Evolutionary conservation across 1,140 invertebrate species (phyloP).

Genomic region (Pachypeltis micranthus): DNA sequence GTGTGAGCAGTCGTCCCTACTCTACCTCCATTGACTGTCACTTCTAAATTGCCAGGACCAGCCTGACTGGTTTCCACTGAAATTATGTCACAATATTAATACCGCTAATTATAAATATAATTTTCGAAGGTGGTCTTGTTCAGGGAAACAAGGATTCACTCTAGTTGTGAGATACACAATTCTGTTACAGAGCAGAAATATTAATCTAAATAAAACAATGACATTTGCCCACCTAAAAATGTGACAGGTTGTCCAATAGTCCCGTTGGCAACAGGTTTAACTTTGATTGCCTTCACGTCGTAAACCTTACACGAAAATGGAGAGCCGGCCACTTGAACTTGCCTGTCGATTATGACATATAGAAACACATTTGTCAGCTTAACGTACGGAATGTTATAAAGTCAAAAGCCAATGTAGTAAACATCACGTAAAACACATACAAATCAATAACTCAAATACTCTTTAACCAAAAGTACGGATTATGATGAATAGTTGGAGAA

Average conservation of each 20-base stretch:
- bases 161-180: not conserved
- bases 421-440: no score
- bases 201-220: conserved; percentile 1
- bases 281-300: conserved; percentile 86
- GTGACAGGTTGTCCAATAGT: conserved; percentile 86
- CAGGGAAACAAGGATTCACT: no score
- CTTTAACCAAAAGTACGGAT: no score
- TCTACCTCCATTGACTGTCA: conserved; percentile 89
- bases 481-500: no score
- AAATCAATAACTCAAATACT: no score
- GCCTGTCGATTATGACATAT: no score
- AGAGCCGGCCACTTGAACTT: conserved; percentile 66
- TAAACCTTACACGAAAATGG: conserved; percentile 91
- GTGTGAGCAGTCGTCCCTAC: conserved; percentile 91
- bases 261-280: conserved; percentile 80
- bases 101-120: not conserved
- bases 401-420: no score
- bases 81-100: conserved; percentile 9
- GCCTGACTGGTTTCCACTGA: conserved; percentile 93
- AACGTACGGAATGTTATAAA: no score
- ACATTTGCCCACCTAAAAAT: conserved; percentile 66
- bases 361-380: no score
- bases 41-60: conserved; percentile 91
- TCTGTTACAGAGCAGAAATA: not conserved
- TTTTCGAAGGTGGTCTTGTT: not conserved